Percentiles rank a stretch among this genome's conserved stretches.
phyloP scores from a whole-genome alignment of 2,888 invertebrate species.

The Melangyna quadrimaculata region DNA sequence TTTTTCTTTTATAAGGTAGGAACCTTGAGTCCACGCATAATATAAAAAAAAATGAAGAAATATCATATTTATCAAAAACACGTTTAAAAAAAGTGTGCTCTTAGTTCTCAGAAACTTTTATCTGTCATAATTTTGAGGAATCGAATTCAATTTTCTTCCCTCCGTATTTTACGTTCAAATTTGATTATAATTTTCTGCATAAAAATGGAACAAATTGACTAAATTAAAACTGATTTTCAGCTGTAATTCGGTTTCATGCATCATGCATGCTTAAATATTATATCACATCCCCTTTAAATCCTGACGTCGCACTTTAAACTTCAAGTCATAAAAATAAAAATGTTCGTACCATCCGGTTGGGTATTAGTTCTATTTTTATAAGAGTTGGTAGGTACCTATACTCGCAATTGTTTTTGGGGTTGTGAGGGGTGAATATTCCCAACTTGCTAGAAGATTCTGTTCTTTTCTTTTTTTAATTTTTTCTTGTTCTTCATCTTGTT shows the following conservation, averaged over 20 bases:
- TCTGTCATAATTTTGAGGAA: no score
- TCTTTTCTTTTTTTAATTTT: not conserved
- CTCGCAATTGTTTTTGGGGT: not conserved
- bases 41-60: no score
- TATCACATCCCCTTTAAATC: not conserved
- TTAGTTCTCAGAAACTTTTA: no score
- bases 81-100: no score
- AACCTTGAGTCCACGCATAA: no score
- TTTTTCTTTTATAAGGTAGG: no score
- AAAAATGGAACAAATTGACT: not conserved
- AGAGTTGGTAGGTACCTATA: not conserved
- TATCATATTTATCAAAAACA: no score
- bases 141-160: no score
- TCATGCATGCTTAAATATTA: not conserved
- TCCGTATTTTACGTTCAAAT: no score
- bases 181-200: not conserved
- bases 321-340: constrained; percentile 23
- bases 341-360: not conserved
- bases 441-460: not conserved
- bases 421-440: not conserved
- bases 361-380: not conserved
- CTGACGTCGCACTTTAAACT: not conserved
- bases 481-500: not conserved
- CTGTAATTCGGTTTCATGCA: not conserved
- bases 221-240: not conserved